Base-by-base conservation (phyloP, 2,797 vertebrate genomes). In the Sebastes miniatus region DNA sequence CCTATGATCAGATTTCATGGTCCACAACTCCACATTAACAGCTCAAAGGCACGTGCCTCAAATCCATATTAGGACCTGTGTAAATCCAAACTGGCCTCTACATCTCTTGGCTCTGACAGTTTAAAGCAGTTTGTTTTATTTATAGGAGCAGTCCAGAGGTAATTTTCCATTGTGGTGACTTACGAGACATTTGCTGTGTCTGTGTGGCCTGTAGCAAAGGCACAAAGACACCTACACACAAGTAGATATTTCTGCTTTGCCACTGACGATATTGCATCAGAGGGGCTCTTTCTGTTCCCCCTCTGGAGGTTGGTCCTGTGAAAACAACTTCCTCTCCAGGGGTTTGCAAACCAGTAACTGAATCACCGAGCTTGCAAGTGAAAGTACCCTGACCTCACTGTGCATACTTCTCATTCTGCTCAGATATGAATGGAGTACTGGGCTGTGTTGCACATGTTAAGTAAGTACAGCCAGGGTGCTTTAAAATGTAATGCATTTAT, bases 311-410 rank as follows among this genome's bases (percentile, higher is more conserved):
- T 83, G 65, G 68, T 61, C 73, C 76, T 80, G 70, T 82, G 76
- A 81, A 83, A 85, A 83, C 73, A 88, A 76, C 83, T 79, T 90
- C 85, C 81, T 90, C 84, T 80, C 91, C 24, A 22, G 72, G 69
- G 82, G 63, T 62, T 83, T 57, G 14, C 87, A 87, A 89, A 89
- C 77, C 77, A 70, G 68, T 57, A 71, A 87, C 65, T 87, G 62
- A 91, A 71, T 89, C 73, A 86, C 24, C 75, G 31, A 74, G 32
- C 54, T 63, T 79, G 63, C 57, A 69, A 86, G 73, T 83, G 54
- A 78, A 85, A 87, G 78, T 76, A 70, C 69, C 64, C 67, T 79
- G 85, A 86, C 86, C 84, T 86, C 81, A 83, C 81, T 24, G 1
- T 54, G 57, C 73, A 86, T 63, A 57, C 73, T 63, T 84, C 61